Conservation (phyloP, 1,140 invertebrate genomes). For the Drosophila seguyi region DNA sequence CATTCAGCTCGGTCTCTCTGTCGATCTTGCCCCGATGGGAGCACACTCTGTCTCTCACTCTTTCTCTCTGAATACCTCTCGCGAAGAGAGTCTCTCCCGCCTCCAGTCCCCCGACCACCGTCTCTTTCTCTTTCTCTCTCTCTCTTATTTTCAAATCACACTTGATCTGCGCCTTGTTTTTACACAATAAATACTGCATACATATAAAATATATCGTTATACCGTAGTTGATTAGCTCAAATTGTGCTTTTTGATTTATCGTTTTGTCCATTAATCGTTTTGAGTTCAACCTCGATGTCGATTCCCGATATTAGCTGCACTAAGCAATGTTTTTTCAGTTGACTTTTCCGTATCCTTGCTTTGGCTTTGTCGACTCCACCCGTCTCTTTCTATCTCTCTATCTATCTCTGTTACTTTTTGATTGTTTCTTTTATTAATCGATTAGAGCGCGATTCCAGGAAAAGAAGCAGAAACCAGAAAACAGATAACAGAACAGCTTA, state of each 20-base stretch:
- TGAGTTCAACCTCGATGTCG: background rate
- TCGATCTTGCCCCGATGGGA: constrained; percentile 24
- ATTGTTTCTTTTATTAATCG: constrained; percentile 17
- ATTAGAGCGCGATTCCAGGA: constrained; percentile 40
- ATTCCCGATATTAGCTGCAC: constrained; percentile 28
- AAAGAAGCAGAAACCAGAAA: constrained; percentile 13
- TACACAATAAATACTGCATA: constrained; percentile 49
- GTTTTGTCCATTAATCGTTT: constrained; percentile 7
- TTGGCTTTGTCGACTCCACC: constrained; percentile 42
- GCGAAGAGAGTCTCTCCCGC: constrained; percentile 4
- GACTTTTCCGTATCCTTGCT: constrained; percentile 23
- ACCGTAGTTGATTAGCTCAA: constrained; percentile 36
- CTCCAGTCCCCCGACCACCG: constrained; percentile 11
- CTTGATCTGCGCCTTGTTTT: constrained; percentile 43
- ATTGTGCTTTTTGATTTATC: constrained; percentile 29
- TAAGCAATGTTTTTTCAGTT: constrained; percentile 29
- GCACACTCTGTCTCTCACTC: constrained; percentile 35
- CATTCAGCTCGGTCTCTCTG: constrained; percentile 36
- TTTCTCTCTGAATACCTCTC: constrained; percentile 25
- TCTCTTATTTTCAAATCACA: constrained; percentile 33
- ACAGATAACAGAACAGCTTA: constrained; percentile 11
- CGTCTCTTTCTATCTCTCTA: constrained; percentile 16
- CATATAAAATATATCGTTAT: constrained; percentile 38
- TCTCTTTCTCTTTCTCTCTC: constrained; percentile 21
- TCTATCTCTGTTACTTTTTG: constrained; percentile 18